These are phyloP conservation scores for Rhodinocichla rosea DNA, from an alignment of 2,113 vertebrate species.

Conservation along the genomic window DNA sequence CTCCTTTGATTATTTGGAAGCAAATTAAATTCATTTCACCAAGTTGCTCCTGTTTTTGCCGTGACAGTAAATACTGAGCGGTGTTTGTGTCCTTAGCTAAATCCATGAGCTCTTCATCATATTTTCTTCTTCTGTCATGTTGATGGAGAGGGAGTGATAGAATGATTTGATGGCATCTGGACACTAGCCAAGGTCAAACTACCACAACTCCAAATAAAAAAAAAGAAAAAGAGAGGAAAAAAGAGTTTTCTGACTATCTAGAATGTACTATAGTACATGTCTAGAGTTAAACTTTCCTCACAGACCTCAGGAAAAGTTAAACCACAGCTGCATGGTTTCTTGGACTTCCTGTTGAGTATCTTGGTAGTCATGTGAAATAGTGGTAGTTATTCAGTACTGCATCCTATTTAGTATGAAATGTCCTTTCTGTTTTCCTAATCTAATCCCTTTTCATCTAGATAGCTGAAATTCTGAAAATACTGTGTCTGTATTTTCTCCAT, in stretches of 20 bases:
- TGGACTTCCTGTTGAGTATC: background rate
- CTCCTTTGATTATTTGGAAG: background rate
- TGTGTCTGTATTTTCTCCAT: background rate
- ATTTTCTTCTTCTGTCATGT: background rate
- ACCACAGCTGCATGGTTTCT: background rate
- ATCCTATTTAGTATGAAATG: background rate
- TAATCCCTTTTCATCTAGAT: background rate
- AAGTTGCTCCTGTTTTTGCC: background rate
- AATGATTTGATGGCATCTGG: background rate
- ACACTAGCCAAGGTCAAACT: background rate
- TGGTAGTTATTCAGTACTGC: background rate
- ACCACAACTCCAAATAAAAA: accelerated
- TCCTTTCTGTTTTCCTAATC: background rate
- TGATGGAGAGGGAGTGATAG: background rate
- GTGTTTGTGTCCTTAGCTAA: background rate
- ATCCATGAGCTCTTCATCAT: background rate
- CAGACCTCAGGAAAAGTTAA: background rate
- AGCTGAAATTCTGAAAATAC: background rate
- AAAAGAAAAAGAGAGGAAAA: accelerated
- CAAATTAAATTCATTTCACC: background rate
- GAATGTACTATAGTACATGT: too few species aligned
- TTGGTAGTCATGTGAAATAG: background rate
- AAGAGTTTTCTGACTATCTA: background rate
- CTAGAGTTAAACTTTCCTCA: background rate
- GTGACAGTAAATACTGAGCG: background rate